Evolutionary conservation across 2,797 vertebrate genomes (phyloP).

Genomic region (Oreortyx pictus): DNA sequence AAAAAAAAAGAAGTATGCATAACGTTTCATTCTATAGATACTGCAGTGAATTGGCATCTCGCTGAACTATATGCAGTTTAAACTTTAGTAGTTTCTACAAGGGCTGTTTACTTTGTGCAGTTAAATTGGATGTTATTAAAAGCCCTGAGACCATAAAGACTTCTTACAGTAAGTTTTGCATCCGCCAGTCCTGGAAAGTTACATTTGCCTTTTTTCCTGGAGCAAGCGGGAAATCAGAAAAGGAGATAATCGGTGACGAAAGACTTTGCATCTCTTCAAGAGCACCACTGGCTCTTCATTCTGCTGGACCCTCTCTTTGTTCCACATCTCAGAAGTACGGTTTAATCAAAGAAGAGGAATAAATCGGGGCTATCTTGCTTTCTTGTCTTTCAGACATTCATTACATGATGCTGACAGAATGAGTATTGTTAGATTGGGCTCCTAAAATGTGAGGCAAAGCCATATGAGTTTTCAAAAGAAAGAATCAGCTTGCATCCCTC

Average conservation of each 20-base stretch:
- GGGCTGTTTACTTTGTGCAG: neutral
- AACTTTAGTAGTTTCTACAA: neutral
- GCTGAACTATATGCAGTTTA: neutral
- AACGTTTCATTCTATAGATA: neutral
- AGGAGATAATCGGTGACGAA: neutral
- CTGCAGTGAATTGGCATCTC: neutral
- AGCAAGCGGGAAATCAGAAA: neutral
- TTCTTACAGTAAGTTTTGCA: neutral
- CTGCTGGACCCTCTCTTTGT: neutral
- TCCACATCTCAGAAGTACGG: neutral
- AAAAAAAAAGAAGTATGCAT: neutral
- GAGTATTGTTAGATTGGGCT: neutral
- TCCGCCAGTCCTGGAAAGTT: neutral
- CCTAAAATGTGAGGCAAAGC: slow-evolving; percentile 7
- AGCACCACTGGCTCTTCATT: neutral
- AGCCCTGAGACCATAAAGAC: neutral
- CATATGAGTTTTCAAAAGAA: neutral
- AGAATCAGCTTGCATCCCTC: neutral
- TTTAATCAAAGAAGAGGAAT: slow-evolving; percentile 42
- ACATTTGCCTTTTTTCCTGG: neutral
- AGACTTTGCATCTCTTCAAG: slow-evolving; percentile 14
- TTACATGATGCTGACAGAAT: neutral
- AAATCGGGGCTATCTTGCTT: neutral
- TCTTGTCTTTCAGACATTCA: neutral
- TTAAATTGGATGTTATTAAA: neutral